Evolutionary conservation across 2,888 invertebrate genomes (phyloP), one percentile per base, ranked within the genome.

Genomic region (Metacarcinus magister): DNA sequence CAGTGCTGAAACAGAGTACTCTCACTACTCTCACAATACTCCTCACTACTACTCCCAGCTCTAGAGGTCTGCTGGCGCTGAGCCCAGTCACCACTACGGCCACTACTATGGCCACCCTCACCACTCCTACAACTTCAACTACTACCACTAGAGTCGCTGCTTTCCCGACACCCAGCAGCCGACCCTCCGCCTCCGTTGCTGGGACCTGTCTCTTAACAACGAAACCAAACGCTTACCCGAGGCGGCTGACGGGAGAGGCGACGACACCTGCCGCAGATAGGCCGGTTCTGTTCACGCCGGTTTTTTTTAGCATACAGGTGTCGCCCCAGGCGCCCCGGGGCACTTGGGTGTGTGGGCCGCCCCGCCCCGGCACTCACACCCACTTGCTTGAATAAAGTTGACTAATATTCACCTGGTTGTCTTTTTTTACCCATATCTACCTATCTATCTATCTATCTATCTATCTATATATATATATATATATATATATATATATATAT

Each of bases 231-330:
- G 87, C 87, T 87, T 87, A 16, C 39, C 87, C 87, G 87, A 19
- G 87, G 87, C 87, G 87, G 87, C 87, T 87, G 87, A 39, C 39
- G 87, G 87, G 87, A 87, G 87, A 39, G 87, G 87, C 87, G 87
- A 16, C 39, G 87, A 87, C 16, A 87, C 87, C 87, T 19, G 87
- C 39, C 87, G 39, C 39, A 39, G 87, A 87, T 87, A 87, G 87
- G 87, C 87, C 87, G 87, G 87, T 87, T 39, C 16, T 87, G 87
- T 39, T 87, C 87, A 87, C 87, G 87, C 87, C 28, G 87, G 87
- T 87, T 87, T 87, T 87, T 39, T 39, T 39, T 16, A 39, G 87
- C 87, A 39, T 32, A 16, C 87, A 32, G 39, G 87, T 87, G 87
- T 87, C 39, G 87, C 87, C 87, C 39, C 87, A 87, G 87, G 8